These are phyloP conservation scores for Aphodius granarius DNA, from an alignment of 2,888 invertebrate species.

Conservation along the genomic window DNA sequence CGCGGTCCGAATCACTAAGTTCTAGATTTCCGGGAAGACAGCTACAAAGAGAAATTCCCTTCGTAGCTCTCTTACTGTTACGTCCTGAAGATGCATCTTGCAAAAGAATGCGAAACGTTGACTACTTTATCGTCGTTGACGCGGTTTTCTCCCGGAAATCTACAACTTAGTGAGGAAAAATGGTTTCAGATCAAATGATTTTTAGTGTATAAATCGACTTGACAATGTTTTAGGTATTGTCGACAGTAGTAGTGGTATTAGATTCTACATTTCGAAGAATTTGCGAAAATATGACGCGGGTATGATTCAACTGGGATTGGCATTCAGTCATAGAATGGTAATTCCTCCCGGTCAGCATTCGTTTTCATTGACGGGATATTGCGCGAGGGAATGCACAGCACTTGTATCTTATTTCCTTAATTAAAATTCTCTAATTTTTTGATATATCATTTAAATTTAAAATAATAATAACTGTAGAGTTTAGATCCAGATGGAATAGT, in stretches of 20 bases:
- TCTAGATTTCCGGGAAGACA: too few relatives aligned
- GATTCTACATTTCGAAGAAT: constrained; percentile 75
- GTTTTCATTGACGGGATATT: constrained; percentile 87
- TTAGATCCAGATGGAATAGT: constrained; percentile 81
- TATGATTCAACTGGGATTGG: constrained; percentile 94
- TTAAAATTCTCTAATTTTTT: too few relatives aligned
- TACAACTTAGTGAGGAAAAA: too few relatives aligned
- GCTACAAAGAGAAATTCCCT: too few relatives aligned
- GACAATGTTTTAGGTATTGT: constrained; percentile 63
- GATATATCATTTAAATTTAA: too few relatives aligned
- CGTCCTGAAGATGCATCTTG: too few relatives aligned
- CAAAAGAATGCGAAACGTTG: too few relatives aligned
- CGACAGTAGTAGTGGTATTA: constrained; percentile 90
- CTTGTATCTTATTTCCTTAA: constrained; percentile 62
- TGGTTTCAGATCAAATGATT: constrained; percentile 47
- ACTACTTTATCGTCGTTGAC: too few relatives aligned
- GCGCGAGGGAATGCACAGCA: constrained; percentile 90
- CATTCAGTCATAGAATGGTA: constrained; percentile 98
- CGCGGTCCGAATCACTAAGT: too few relatives aligned
- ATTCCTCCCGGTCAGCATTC: constrained; percentile 82
- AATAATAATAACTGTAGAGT: constrained; percentile 58
- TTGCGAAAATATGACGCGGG: constrained; percentile 87
- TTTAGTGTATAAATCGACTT: background rate
- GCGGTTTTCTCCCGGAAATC: too few relatives aligned
- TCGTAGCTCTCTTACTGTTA: too few relatives aligned